Conservation (phyloP, 2,797 vertebrate species). For the Enteromius treurensis region DNA sequence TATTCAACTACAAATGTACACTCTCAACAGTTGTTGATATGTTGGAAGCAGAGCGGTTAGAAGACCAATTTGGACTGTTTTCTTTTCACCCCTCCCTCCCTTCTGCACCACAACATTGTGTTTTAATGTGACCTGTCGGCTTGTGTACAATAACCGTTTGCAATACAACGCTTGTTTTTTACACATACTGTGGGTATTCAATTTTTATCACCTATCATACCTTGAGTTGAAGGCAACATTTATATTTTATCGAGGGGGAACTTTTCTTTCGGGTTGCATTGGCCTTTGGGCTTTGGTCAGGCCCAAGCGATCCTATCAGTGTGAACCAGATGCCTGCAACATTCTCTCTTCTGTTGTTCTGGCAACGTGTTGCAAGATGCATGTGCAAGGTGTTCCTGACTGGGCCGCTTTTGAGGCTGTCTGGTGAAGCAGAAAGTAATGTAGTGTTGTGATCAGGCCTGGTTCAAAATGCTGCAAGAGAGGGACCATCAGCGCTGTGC, state of each 20-base stretch:
- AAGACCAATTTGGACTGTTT: slow-evolving; percentile 77
- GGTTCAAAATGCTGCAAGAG: slow-evolving; percentile 1
- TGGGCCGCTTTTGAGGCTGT: slow-evolving; percentile 52
- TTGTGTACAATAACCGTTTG: slow-evolving; percentile 64
- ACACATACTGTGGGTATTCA: slow-evolving; percentile 54
- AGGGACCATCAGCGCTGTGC: background rate
- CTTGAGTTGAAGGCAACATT: slow-evolving; percentile 58
- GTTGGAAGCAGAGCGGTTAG: slow-evolving; percentile 78
- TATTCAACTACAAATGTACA: slow-evolving; percentile 87
- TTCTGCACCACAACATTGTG: slow-evolving; percentile 58
- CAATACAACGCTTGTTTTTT: slow-evolving; percentile 51
- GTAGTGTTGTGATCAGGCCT: background rate
- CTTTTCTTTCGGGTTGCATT: slow-evolving; percentile 18
- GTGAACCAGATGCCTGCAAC: background rate
- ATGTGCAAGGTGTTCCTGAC: slow-evolving; percentile 56
- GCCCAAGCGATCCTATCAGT: slow-evolving; percentile 8
- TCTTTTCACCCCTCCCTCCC: slow-evolving; percentile 26
- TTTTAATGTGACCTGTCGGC: slow-evolving; percentile 73
- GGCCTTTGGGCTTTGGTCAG: slow-evolving; percentile 3
- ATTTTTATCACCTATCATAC: slow-evolving; percentile 62
- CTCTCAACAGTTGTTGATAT: slow-evolving; percentile 85
- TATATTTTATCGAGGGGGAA: slow-evolving; percentile 56
- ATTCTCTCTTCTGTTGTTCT: slow-evolving; percentile 65
- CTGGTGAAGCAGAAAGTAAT: slow-evolving; percentile 57
- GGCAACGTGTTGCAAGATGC: slow-evolving; percentile 59